A percentile compares a stretch with the other conserved stretches of the same genome.
phyloP scores from a whole-genome alignment of 2,113 vertebrate species.

The Saguinus imperator region DNA sequence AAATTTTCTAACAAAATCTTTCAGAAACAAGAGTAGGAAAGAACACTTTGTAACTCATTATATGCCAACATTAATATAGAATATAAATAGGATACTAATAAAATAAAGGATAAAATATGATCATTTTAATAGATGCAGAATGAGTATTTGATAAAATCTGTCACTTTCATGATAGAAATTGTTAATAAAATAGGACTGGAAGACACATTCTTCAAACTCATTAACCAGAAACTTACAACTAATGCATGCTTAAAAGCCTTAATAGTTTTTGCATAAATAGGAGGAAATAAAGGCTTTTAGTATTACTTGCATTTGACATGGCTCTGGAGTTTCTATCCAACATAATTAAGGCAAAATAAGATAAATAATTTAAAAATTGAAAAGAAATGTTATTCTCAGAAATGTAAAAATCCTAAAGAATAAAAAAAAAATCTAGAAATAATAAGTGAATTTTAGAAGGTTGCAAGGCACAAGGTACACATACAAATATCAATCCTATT shows the following conservation, averaged over 20 bases:
- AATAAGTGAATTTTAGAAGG: background rate
- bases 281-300: background rate
- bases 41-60: background rate
- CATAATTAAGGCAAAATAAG: background rate
- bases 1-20: background rate
- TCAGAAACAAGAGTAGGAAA: background rate
- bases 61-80: background rate
- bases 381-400: background rate
- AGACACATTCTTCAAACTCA: background rate
- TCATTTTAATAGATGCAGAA: background rate
- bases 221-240: background rate
- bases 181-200: background rate
- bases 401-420: too few species aligned
- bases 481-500: background rate
- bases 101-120: background rate
- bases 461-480: background rate
- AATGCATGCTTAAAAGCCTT: background rate
- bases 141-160: background rate
- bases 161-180: background rate
- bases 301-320: too few species aligned
- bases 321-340: background rate
- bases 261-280: background rate
- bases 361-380: background rate
- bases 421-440: background rate
- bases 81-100: background rate